Percentiles rank a stretch among this genome's conserved stretches.
Evolutionary conservation across 2,888 invertebrate species (phyloP).

Genomic region (Tipula vernalis): DNA sequence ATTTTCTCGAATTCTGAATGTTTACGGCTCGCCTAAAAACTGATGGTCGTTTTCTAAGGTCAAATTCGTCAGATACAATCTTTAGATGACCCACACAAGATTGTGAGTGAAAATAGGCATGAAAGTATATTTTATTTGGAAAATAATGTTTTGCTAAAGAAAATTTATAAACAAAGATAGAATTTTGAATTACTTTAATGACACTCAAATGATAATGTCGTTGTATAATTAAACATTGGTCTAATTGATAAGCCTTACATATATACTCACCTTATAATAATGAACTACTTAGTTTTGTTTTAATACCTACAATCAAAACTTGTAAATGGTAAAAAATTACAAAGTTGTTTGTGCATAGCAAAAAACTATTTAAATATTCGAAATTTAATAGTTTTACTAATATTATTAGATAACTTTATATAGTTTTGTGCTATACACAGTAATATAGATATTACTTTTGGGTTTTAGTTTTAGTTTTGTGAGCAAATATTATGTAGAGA

Average conservation of each 20-base stretch:
- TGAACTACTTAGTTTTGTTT: not conserved
- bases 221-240: not conserved
- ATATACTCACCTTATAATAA: not conserved
- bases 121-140: no score
- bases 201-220: not conserved
- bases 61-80: no score
- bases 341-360: not conserved
- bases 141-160: not conserved
- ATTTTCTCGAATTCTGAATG: no score
- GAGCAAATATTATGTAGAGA: not conserved
- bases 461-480: not conserved
- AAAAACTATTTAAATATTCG: not conserved
- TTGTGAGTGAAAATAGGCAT: no score
- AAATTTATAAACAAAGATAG: not conserved
- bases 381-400: not conserved
- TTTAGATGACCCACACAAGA: no score
- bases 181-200: not conserved
- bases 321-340: not conserved
- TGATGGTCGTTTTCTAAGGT: no score
- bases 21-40: no score
- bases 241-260: not conserved
- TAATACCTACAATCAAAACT: not conserved
- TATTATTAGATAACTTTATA: not conserved
- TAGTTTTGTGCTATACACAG: not conserved
- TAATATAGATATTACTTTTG: not conserved